Percentiles rank a stretch among this genome's conserved stretches.
phyloP scores from a whole-genome alignment of 2,888 invertebrate species.

The Oligia fasciuncula region DNA sequence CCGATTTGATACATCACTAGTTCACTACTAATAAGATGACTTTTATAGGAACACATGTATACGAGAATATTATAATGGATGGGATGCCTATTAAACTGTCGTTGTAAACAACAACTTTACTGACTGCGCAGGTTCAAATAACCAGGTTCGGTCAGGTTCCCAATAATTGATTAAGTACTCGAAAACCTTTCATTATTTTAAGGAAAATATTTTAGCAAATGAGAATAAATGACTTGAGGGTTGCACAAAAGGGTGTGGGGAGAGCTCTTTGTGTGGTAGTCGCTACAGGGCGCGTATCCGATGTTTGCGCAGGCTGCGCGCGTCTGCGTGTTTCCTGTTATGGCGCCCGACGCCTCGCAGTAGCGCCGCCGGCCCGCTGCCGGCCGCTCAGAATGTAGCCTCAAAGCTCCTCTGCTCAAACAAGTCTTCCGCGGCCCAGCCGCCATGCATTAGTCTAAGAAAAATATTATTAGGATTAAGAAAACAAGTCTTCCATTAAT shows the following conservation, averaged over 20 bases:
- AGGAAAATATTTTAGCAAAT: conserved; percentile 42
- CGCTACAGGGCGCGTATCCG: conserved; percentile 73
- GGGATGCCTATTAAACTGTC: conserved; percentile 3
- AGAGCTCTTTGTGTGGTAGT: conserved; percentile 71
- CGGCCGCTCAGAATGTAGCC: conserved; percentile 86
- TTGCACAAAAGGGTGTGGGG: conserved; percentile 66
- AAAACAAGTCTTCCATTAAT: conserved; percentile 90
- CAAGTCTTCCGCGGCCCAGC: conserved; percentile 84
- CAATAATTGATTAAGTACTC: background rate
- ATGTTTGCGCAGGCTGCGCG: conserved; percentile 87
- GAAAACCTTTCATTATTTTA: conserved; percentile 1
- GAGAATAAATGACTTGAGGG: conserved; percentile 44
- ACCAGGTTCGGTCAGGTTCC: background rate
- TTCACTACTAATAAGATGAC: conserved; percentile 55
- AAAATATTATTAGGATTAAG: conserved; percentile 76
- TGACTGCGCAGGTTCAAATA: background rate
- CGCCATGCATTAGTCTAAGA: conserved; percentile 78
- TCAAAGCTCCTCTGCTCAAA: conserved; percentile 75
- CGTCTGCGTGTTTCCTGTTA: conserved; percentile 77
- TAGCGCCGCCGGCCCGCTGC: conserved; percentile 87
- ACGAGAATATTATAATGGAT: conserved; percentile 17
- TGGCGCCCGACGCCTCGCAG: conserved; percentile 81
- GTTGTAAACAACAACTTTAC: conserved; percentile 4
- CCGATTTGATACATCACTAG: conserved; percentile 58
- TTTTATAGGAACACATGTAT: conserved; percentile 33